Percentiles rank a stretch among this genome's conserved stretches.
phyloP scores from a whole-genome alignment of 2,113 vertebrate genomes.

The Kryptolebias marmoratus region DNA sequence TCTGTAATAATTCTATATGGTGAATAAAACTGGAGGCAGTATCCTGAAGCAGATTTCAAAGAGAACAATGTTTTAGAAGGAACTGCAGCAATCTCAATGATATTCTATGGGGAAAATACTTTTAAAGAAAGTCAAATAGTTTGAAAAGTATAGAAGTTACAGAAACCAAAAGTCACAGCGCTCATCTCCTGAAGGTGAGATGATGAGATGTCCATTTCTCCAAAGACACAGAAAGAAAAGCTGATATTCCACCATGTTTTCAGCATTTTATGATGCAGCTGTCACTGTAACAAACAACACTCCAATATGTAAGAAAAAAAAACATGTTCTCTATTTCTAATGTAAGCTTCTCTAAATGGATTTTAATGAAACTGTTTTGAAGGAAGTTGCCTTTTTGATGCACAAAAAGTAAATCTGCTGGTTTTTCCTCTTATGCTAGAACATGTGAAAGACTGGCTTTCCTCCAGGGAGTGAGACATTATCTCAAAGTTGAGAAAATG shows the following conservation, averaged over 20 bases:
- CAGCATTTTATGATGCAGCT: background rate
- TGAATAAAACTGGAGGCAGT: background rate
- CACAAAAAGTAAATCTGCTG: background rate
- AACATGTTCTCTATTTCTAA: conserved; percentile 8
- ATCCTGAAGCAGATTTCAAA: no score
- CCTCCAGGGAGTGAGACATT: background rate
- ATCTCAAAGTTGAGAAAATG: conserved; percentile 6
- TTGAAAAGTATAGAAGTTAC: no score
- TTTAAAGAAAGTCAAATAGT: no score
- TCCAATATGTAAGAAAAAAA: conserved; percentile 1
- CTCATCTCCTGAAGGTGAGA: no score
- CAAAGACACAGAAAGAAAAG: background rate
- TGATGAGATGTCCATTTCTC: background rate
- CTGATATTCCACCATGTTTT: background rate
- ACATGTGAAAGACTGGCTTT: background rate
- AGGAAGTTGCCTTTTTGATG: background rate
- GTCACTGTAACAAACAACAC: background rate
- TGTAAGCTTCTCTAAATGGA: conserved; percentile 4
- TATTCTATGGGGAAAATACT: no score
- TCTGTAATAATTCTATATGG: background rate
- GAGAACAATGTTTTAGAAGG: no score
- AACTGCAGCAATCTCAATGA: no score
- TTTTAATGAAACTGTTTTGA: conserved; percentile 6
- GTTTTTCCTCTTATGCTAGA: background rate
- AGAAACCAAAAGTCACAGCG: no score